Conservation (phyloP, 1,140 invertebrate genomes). For the Trichomalopsis sarcophagae region DNA sequence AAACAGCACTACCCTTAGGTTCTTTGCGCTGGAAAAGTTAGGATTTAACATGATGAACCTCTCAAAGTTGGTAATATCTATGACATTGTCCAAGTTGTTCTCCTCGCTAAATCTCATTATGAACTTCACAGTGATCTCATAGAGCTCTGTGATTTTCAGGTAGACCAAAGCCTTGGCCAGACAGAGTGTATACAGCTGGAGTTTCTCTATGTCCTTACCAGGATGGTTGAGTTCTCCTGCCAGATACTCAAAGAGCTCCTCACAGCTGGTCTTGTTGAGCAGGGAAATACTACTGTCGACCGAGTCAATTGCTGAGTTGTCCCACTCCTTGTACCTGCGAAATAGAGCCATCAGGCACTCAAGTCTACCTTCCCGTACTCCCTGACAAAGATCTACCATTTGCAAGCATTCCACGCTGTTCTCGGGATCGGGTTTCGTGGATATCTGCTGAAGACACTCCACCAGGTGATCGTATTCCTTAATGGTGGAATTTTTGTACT, state of each 20-base stretch:
- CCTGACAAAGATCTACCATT: slow-evolving; percentile 59
- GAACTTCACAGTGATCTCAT: slow-evolving; percentile 59
- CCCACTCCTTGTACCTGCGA: slow-evolving; percentile 62
- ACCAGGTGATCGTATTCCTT: slow-evolving; percentile 56
- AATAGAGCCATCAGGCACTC: slow-evolving; percentile 60
- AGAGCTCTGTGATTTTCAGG: slow-evolving; percentile 56
- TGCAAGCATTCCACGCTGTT: slow-evolving; percentile 40
- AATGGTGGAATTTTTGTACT: slow-evolving; percentile 52
- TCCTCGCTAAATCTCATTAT: slow-evolving; percentile 62
- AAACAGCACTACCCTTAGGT: slow-evolving; percentile 57
- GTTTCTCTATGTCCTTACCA: slow-evolving; percentile 43
- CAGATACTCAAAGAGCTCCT: slow-evolving; percentile 63
- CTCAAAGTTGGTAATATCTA: slow-evolving; percentile 59
- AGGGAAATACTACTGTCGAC: slow-evolving; percentile 48
- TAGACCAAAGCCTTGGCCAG: slow-evolving; percentile 51
- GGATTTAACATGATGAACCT: slow-evolving; percentile 60
- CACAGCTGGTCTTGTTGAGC: slow-evolving; percentile 57
- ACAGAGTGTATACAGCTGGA: slow-evolving; percentile 49
- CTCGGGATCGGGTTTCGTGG: slow-evolving; percentile 57
- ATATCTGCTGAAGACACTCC: slow-evolving; percentile 61
- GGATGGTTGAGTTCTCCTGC: slow-evolving; percentile 52
- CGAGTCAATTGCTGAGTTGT: slow-evolving; percentile 56
- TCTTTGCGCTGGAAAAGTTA: slow-evolving; percentile 52
- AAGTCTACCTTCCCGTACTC: slow-evolving; percentile 50
- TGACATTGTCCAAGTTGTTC: slow-evolving; percentile 53